Base-by-base conservation (phyloP, 2,113 vertebrate species). In the Rafetus swinhoei region DNA sequence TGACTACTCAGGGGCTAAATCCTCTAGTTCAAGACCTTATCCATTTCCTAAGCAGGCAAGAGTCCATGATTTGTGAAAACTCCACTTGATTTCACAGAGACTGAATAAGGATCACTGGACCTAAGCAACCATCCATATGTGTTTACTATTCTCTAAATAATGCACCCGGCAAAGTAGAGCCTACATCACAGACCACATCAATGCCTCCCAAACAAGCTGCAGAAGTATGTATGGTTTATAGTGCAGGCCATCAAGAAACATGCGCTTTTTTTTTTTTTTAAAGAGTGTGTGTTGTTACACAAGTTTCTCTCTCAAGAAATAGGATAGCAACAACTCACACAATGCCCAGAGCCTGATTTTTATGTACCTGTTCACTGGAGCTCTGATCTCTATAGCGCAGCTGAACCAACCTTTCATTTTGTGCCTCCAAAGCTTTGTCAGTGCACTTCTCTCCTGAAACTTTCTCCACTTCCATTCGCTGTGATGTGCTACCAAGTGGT, bases 41-140 rank as follows among this genome's bases (percentile, higher is more conserved):
- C 65, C 32, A 32, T 69, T 52, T 82, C 65, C 95, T 89, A 90
- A 27, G 4, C 54, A 95, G 92, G 60, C 22, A 69, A 18, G 92
- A 1, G 0, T 2, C 50, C 74, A 45, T 45, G 45, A 4, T 45
- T 45, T 45, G 45, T 45, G 6, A 45, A 45, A 45, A 45, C 45
- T 45, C 45, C 45, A 45, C 45, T 45, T 45, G 45, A 45, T 45
- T 45, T 45, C 45, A 45, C 45, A 45, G 45, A 45, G 1, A 10
- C 92, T 96, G 94, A 95, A 93, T 86, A 89, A 92, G 86, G 89
- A 95, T 57, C 59, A 94, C 16, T 90, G 59, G 94, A 90, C 52
- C 50, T 90, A 53, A 91, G 84, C 54, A 92, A 60, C 3, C 6
- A 56, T 88, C 32, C 3, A 4, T n/a, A 69, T 90, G 85, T 89